A percentile compares a stretch with the other conserved stretches of the same genome.
Evolutionary conservation across 2,113 vertebrate species (phyloP).

Genomic region (Porphyrio hochstetteri): DNA sequence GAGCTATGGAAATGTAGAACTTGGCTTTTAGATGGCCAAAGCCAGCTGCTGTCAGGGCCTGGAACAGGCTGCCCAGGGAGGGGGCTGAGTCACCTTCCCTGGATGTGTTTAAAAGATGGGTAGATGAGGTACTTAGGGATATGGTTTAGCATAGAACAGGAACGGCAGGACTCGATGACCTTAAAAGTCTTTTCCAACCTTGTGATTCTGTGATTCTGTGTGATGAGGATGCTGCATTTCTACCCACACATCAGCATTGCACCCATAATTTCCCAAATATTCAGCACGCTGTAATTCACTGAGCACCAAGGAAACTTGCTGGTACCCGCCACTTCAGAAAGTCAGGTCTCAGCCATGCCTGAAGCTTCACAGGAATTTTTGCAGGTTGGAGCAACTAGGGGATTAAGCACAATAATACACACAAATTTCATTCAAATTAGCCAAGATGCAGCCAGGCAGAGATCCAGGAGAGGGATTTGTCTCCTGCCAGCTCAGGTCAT

Average conservation of each 20-base stretch:
- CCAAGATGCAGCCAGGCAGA: neutral
- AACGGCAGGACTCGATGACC: too few relatives aligned
- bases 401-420: constrained; percentile 9
- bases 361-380: constrained; percentile 1
- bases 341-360: neutral
- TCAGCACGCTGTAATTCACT: neutral
- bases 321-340: neutral
- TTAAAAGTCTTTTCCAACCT: too few relatives aligned
- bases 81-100: too few relatives aligned
- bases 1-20: rapidly evolving
- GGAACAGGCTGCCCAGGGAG: too few relatives aligned
- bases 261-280: neutral
- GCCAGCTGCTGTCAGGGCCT: neutral
- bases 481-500: neutral
- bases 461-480: neutral
- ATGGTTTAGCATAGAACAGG: too few relatives aligned
- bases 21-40: neutral
- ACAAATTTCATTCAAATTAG: neutral
- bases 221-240: neutral
- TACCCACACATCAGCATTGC: neutral
- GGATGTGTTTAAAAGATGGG: too few relatives aligned
- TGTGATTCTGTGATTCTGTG: too few relatives aligned
- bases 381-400: constrained; percentile 34
- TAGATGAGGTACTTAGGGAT: too few relatives aligned
- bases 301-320: constrained; percentile 1